Evolutionary conservation across 2,888 invertebrate genomes (phyloP), one percentile per base, ranked within the genome.

Genomic region (Cheilosia impressa): DNA sequence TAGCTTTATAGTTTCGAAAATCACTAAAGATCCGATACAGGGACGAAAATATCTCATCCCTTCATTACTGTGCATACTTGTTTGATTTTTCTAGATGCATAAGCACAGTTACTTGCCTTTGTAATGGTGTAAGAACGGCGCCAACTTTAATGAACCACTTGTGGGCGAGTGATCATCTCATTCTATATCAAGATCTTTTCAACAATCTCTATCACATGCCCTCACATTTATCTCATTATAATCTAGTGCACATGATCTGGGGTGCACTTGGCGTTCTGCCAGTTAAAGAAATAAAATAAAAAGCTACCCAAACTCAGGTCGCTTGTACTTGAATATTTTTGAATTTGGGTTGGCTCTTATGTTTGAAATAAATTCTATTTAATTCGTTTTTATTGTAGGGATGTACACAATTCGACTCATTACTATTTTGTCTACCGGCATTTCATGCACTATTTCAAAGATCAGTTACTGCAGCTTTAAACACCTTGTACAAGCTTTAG

Each of bases 211-310:
- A 57, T 77, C 76, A 72, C 80, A 85, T 85, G 76, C 76, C 66
- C 63, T 79, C 76, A 77, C 43, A 57, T 68, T 55, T 31, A 62
- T 68, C 52, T 85, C 77, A 75, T 41, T 72, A 68, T 84, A 43
- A 76, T 79, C 79, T 60, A 69, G 71, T 69, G 68, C 83, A 78
- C 83, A 84, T 76, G 76, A 85, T 80, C 68, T 45, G 50, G 24
- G 41, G 31, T 62, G 62, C 72, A 76, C 52, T 77, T 80, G 85
- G 80, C 76, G 47, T 15, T 52, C 22, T 34, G 57, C 76, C 85
- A 72, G 63, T 19, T 73, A 41, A 9, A 75, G 13, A 60, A 65
- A 55, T 53, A 5, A 66, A 62, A 52, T 60, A 4, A 50, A 31
- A 72, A 52, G 31, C n/a, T 62, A 72, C 47, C 43, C 15, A 41